Evolutionary conservation across 2,888 invertebrate species (phyloP), one percentile per base, ranked within the genome.

Genomic region (Tinea pellionella): DNA sequence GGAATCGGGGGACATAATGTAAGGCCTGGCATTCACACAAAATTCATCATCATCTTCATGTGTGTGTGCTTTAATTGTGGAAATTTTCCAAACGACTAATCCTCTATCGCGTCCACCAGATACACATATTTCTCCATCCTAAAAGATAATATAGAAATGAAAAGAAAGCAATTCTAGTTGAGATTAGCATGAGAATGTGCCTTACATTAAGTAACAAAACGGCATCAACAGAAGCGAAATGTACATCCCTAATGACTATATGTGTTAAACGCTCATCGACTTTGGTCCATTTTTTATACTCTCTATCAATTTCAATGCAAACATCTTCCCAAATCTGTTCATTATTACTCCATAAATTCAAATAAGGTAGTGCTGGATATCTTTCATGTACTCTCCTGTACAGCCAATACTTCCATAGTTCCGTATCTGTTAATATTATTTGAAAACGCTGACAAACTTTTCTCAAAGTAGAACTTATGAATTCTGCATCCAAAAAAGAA

Each of bases 51-150:
- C 68, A 57, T 70, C 65, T 16, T 73, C 67, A 57, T 75, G 69
- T 15, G 59, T 53, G 64, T 64, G 58, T 53, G 47, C 19, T 66
- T 71, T 63, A 64, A 80, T 71, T 19, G 80, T 77, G 29, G 73
- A 66, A 11, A 90, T 74, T 66, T 81, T 79, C 89, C 90, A 89
- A 42, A 89, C 69, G 9, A 87, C 88, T 68, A 91, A 75, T 13
- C 87, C 83, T 53, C 90, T 78, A 70, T 91, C 90, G 65, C 90
- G 79, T 7, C 89, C 89, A 32, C 90, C 91, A 12, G 90, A 89
- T 65, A 90, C 73, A 69, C 89, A 89, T 60, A 81, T 67, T 64
- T 78, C 74, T 51, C 87, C 88, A 66, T 80, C 77, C 88, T 88
- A 68, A 60, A 75, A 70, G 24, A 24, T 24, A 24, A 24, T 24